These are phyloP conservation scores for Choloepus didactylus DNA, from an alignment of 2,797 vertebrate species.

Conservation along the genomic window DNA sequence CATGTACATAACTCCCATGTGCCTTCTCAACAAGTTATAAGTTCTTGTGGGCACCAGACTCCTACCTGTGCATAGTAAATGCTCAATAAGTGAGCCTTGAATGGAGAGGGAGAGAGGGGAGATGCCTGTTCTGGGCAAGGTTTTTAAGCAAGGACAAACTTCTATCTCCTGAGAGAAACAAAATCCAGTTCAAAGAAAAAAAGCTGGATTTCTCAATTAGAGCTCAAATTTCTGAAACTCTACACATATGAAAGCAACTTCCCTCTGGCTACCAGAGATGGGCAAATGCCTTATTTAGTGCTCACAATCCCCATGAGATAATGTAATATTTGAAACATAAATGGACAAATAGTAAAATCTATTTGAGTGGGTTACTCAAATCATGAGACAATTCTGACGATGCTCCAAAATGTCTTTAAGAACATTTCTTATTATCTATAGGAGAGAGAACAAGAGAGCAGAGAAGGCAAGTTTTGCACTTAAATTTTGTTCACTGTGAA, in stretches of 20 bases:
- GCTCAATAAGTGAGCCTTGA: not conserved
- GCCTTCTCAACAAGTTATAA: conserved; percentile 11
- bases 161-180: not conserved
- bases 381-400: not conserved
- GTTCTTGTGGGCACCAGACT: not conserved
- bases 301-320: not conserved
- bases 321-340: conserved; percentile 10
- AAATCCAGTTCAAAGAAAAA: not conserved
- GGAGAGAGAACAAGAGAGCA: not conserved
- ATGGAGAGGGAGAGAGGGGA: not conserved
- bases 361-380: not conserved
- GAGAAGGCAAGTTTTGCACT: not conserved
- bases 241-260: not conserved
- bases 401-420: not conserved
- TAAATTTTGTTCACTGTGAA: not conserved
- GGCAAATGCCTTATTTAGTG: not conserved
- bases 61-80: not conserved
- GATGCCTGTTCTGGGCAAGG: not conserved
- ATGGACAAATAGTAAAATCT: not conserved
- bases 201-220: not conserved
- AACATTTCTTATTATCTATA: not conserved
- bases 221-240: conserved; percentile 39
- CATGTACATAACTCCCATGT: not conserved
- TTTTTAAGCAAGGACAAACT: not conserved
- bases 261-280: not conserved